Evolutionary conservation across 2,888 invertebrate species (phyloP), one percentile per base, ranked within the genome.

Genomic region (Nomada ferruginata): DNA sequence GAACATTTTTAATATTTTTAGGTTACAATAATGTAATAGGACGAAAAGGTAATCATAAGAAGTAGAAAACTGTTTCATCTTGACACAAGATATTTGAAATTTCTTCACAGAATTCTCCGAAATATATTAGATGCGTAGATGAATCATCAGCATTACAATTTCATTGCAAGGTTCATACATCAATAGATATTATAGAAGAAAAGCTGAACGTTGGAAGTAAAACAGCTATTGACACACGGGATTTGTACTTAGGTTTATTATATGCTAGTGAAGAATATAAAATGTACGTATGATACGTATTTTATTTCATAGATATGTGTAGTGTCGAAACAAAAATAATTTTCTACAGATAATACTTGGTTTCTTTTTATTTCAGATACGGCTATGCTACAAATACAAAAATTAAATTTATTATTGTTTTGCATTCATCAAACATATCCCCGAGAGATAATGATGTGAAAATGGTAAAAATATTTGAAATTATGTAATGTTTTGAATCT

Each of bases 371-470:
- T 88, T 95, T 69, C 88, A 98, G 97, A 89, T 98, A 97, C 94
- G 99, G 99, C 0, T 99, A 98, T 94, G 98, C 98, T 11, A 99
- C 99, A n/a, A 99, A 99, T 92, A 99, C 99, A 0, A 97, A 97
- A 94, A 97, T 99, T 11, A 99, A 99, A 94, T 97, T 99, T 92
- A 97, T 99, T 10, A 96, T 99, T 78, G 97, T 99, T 50, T 97
- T 98, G 2, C 98, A 98, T 94, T 97, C 98, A 0, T 96, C 97
- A 26, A 98, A 98, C 91, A 96, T 97, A 82, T 96, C 97, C 20
- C 94, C 98, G 61, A 94, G 99, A 82, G 99, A 99, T 93, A 98
- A 98, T 92, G 99, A 99, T 95, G 98, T 99, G 15, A 95, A 98
- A 94, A 97, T 97, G 90, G 98, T 98, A 94, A 74, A 98, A 94